Conservation (phyloP, 53 echinoderm and acorn worm species). For the Antedon mediterranea region DNA sequence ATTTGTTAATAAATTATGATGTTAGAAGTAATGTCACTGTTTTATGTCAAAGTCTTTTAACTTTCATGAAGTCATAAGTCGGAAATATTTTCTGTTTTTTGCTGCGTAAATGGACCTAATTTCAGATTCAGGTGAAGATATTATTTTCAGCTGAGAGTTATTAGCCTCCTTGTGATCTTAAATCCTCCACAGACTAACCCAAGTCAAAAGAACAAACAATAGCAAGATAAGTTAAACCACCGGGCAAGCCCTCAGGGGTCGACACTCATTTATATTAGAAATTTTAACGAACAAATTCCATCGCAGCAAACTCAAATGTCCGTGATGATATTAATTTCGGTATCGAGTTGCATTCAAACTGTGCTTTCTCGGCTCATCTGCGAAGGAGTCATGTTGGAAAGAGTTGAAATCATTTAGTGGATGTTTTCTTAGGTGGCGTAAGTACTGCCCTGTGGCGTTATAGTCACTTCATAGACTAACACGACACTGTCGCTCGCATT, state of each 20-base stretch:
- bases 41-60: no score
- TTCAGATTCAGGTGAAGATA: neutral
- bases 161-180: neutral
- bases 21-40: no score
- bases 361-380: neutral
- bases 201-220: neutral
- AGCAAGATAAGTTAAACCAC: neutral
- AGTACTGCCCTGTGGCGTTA: neutral
- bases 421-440: slow-evolving; percentile 1
- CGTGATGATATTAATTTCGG: neutral
- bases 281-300: neutral
- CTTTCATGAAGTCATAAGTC: neutral
- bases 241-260: neutral
- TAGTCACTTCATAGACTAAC: neutral
- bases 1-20: no score
- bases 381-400: neutral
- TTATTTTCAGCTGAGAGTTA: neutral
- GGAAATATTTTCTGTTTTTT: neutral
- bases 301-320: neutral
- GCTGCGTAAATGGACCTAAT: neutral
- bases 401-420: neutral
- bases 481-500: neutral
- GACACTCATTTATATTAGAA: neutral
- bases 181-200: neutral
- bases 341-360: neutral